Conservation (phyloP, 1,140 invertebrate species). For the Calephelis virginiensis region DNA sequence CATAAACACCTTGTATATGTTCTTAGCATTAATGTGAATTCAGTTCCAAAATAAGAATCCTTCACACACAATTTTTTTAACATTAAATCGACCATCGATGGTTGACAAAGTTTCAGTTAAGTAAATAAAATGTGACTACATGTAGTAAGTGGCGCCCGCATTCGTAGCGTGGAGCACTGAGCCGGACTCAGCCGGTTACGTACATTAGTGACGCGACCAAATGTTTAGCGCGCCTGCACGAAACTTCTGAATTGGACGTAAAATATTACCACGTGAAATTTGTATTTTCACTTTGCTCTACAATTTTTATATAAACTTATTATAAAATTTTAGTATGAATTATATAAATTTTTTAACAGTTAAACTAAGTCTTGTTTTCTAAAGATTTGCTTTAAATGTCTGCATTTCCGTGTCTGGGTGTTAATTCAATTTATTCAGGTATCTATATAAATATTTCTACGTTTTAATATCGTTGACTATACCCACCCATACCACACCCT, state of each 20-base stretch:
- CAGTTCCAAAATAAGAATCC: no score
- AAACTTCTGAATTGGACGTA: slow-evolving; percentile 1
- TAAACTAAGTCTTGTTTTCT: neutral
- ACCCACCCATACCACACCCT: no score
- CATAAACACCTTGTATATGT: no score
- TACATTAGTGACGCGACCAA: slow-evolving; percentile 29
- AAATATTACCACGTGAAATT: neutral
- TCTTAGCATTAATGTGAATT: no score
- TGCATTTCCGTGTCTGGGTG: no score
- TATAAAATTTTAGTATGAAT: neutral
- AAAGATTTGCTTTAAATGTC: no score
- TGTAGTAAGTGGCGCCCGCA: slow-evolving; percentile 15
- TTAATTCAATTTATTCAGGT: no score
- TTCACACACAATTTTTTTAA: no score
- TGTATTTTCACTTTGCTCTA: neutral
- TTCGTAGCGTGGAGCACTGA: slow-evolving; percentile 28
- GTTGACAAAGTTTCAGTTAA: neutral
- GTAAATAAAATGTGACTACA: slow-evolving; percentile 1
- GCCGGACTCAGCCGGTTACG: slow-evolving; percentile 30
- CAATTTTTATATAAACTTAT: neutral
- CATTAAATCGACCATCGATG: no score
- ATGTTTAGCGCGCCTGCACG: slow-evolving; percentile 23
- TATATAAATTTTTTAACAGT: neutral
- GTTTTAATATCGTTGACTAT: no score
- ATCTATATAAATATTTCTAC: no score